Conservation (phyloP, 2,113 vertebrate genomes). For the Lophotis ruficrista region DNA sequence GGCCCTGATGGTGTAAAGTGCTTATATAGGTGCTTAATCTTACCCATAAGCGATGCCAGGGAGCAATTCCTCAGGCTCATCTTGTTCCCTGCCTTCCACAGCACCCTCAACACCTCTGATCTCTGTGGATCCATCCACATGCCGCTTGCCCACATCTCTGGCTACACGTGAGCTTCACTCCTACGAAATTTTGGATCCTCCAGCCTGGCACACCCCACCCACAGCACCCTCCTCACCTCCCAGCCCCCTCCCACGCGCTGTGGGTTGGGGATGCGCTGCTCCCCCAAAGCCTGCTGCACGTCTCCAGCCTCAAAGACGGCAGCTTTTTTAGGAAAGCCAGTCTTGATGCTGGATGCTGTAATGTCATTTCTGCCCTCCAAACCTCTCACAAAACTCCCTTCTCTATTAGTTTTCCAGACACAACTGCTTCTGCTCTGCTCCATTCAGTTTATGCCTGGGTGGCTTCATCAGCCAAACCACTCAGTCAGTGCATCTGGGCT, state of each 20-base stretch:
- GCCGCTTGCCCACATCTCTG: too few species aligned
- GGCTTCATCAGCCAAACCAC: neutral
- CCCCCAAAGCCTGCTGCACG: too few species aligned
- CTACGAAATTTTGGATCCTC: too few species aligned
- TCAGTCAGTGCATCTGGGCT: accelerated
- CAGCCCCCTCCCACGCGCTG: neutral
- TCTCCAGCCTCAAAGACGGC: neutral
- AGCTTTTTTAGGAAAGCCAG: neutral
- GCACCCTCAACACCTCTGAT: too few species aligned
- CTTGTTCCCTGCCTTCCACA: too few species aligned
- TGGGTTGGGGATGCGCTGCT: accelerated
- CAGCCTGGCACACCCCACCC: too few species aligned
- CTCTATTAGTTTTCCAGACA: neutral
- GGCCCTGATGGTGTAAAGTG: neutral
- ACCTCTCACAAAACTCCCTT: neutral
- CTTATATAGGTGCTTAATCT: neutral
- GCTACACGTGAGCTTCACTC: too few species aligned
- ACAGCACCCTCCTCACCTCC: too few species aligned
- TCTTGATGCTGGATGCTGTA: neutral
- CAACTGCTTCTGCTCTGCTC: accelerated
- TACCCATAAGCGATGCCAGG: neutral
- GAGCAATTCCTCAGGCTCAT: too few species aligned
- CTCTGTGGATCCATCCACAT: too few species aligned
- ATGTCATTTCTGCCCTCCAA: neutral
- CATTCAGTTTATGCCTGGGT: neutral